Conservation (phyloP, 2,113 vertebrate species). For the Stomatorhinus ivindoensis region DNA sequence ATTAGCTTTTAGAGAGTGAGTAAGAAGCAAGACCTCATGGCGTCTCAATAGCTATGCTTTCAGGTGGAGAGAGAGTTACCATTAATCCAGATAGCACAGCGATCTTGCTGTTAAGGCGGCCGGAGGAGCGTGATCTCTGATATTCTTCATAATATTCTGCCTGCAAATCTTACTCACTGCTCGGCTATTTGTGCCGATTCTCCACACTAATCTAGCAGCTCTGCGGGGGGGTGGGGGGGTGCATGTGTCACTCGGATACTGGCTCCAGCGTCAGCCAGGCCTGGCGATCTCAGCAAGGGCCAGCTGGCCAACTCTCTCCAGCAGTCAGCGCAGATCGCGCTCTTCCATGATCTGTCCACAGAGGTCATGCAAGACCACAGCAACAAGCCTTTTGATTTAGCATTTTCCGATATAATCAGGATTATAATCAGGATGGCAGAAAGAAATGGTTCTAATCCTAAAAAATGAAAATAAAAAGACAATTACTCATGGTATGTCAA, state of each 20-base stretch:
- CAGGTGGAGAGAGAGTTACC: not conserved
- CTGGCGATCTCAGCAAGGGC: not conserved
- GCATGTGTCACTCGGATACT: not conserved
- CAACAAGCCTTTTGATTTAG: not conserved
- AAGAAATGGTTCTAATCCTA: not conserved
- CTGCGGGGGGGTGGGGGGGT: not conserved
- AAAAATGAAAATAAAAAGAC: not conserved
- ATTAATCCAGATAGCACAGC: not conserved
- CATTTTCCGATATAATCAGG: not conserved
- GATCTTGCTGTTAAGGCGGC: not conserved
- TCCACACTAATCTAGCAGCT: not conserved
- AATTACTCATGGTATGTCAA: not conserved
- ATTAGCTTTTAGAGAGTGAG: not conserved
- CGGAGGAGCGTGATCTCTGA: not conserved
- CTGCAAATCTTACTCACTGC: not conserved
- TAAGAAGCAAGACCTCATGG: not conserved
- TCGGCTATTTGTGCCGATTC: not conserved
- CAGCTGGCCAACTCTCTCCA: not conserved
- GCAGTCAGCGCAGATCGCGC: not conserved
- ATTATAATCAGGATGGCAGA: not conserved
- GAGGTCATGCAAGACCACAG: not conserved
- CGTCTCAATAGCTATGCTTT: not conserved
- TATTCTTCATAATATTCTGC: not conserved
- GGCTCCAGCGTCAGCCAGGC: not conserved
- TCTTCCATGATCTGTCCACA: not conserved